Percentiles rank a stretch among this genome's conserved stretches.
Evolutionary conservation across 2,888 invertebrate species (phyloP).

Genomic region (Nipponacmea schrenckii): DNA sequence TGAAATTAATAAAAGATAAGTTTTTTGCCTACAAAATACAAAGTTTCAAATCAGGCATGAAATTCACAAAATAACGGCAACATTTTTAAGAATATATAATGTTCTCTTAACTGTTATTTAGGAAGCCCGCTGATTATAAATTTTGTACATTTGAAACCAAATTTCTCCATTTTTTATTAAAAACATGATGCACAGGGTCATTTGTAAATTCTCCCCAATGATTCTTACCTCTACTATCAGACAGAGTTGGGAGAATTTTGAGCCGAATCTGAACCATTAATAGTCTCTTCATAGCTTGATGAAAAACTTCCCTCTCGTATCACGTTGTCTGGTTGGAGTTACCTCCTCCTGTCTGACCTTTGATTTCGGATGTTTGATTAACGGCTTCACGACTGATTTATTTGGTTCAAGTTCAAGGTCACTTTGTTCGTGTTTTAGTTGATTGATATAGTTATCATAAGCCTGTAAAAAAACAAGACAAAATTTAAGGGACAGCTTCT

Average conservation of each 20-base stretch:
- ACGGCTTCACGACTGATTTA: conserved; percentile 63
- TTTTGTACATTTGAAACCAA: no score
- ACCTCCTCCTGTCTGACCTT: conserved; percentile 9
- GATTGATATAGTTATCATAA: conserved; percentile 65
- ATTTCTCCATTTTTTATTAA: no score
- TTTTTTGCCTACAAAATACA: no score
- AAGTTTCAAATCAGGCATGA: no score
- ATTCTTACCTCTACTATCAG: conserved; percentile 25
- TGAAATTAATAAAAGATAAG: neutral
- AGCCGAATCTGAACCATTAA: conserved; percentile 48
- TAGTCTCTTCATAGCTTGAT: conserved; percentile 44
- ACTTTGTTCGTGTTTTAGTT: conserved; percentile 63
- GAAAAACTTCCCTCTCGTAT: conserved; percentile 32
- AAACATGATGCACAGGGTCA: no score
- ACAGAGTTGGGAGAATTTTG: conserved; percentile 45
- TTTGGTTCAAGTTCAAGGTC: conserved; percentile 60
- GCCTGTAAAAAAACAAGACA: conserved; percentile 44
- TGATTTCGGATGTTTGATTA: conserved; percentile 68
- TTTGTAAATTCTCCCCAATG: no score
- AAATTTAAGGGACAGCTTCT: no score
- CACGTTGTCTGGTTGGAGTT: conserved; percentile 24
- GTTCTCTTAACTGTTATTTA: no score
- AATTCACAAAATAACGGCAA: no score
- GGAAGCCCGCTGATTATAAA: no score
- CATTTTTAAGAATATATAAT: no score